Percentiles rank a stretch among this genome's conserved stretches.
Conservation (phyloP, 2,888 invertebrate genomes). For the Deilephila porcellus region DNA sequence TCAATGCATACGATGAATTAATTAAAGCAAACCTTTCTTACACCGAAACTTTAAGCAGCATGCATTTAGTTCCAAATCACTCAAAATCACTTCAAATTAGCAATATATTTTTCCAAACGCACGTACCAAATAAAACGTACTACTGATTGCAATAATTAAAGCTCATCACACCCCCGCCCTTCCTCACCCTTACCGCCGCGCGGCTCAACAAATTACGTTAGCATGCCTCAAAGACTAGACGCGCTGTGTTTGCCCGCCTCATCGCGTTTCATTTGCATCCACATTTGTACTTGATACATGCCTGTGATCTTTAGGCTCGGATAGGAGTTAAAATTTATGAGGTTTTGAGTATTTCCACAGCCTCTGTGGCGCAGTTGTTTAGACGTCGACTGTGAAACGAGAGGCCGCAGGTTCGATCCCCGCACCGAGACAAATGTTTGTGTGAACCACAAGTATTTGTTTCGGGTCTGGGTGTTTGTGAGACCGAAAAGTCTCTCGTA, state of each 20-base stretch:
- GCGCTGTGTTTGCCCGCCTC: constrained; percentile 50
- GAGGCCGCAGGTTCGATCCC: too few relatives aligned
- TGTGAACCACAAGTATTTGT: too few relatives aligned
- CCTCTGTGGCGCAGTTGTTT: too few relatives aligned
- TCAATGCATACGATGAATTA: too few relatives aligned
- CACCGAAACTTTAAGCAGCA: too few relatives aligned
- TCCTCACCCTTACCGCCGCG: background rate
- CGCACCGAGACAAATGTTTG: too few relatives aligned
- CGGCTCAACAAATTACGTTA: constrained; percentile 56
- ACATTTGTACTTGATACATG: constrained; percentile 37
- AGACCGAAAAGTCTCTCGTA: too few relatives aligned
- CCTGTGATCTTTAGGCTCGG: background rate
- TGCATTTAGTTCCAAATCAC: background rate
- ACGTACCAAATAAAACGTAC: background rate
- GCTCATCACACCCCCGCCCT: constrained; percentile 9
- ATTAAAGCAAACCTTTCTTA: too few relatives aligned
- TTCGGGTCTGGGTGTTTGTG: too few relatives aligned
- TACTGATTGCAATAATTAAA: constrained; percentile 23
- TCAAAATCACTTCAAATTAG: background rate
- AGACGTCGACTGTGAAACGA: too few relatives aligned
- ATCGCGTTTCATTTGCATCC: constrained; percentile 42
- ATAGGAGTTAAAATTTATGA: too few relatives aligned
- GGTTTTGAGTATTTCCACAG: too few relatives aligned
- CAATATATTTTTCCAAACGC: background rate
- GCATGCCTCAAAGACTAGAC: constrained; percentile 68